Conservation (phyloP, 2,888 invertebrate species). For the Rhorus exstirpatorius region DNA sequence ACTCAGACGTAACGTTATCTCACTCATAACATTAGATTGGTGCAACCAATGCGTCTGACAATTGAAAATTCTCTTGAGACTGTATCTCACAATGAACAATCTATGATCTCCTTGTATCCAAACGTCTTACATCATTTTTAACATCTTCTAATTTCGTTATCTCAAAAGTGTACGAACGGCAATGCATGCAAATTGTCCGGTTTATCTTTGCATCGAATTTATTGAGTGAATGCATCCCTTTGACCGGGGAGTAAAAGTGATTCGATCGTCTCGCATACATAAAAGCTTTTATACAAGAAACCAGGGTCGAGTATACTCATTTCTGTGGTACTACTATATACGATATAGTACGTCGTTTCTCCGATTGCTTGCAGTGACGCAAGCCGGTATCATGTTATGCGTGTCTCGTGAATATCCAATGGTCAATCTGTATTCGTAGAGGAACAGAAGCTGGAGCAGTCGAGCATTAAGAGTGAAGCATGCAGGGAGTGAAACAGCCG, state of each 20-base stretch:
- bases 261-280: constrained; percentile 30
- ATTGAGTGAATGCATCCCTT: constrained; percentile 4
- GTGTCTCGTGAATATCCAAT: constrained; percentile 43
- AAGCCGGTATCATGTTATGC: constrained; percentile 50
- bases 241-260: constrained; percentile 18
- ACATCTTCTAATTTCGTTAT: not conserved
- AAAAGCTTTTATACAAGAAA: constrained; percentile 5
- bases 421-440: constrained; percentile 44
- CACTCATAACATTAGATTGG: not conserved
- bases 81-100: too few relatives aligned
- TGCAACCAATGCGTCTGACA: not conserved
- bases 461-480: constrained; percentile 51
- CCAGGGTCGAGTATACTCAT: constrained; percentile 1
- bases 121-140: constrained; percentile 8
- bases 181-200: not conserved
- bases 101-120: too few relatives aligned
- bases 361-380: constrained; percentile 51
- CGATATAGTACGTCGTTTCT: constrained; percentile 36
- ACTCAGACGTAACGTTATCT: not conserved
- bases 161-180: constrained; percentile 24
- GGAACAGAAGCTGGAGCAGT: not conserved
- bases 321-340: constrained; percentile 21
- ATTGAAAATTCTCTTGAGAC: not conserved
- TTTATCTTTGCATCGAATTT: constrained; percentile 44
- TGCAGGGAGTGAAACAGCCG: constrained; percentile 67